Percentiles rank a stretch among this genome's conserved stretches.
These are phyloP conservation scores for Ichneumon xanthorius DNA, from an alignment of 2,888 invertebrate species.

Conservation along the genomic window DNA sequence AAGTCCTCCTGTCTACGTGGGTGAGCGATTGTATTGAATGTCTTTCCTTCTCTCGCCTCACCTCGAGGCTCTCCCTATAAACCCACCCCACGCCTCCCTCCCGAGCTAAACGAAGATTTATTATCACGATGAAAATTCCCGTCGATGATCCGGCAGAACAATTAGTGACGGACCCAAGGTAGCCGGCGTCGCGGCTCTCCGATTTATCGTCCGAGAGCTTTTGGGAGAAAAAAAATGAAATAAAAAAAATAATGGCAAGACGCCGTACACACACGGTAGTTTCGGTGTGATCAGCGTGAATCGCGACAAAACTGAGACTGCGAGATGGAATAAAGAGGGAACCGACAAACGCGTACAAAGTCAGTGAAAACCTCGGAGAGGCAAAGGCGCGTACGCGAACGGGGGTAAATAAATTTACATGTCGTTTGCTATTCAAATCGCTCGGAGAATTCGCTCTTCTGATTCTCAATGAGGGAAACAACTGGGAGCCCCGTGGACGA, in stretches of 20 bases:
- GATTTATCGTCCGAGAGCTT: constrained; percentile 64
- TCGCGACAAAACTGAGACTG: constrained; percentile 16
- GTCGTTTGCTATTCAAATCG: constrained; percentile 84
- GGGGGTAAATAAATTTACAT: constrained; percentile 79
- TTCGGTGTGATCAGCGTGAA: constrained; percentile 54
- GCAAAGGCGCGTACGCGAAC: constrained; percentile 23
- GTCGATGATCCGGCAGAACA: constrained; percentile 65
- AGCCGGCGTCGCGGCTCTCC: constrained; percentile 15
- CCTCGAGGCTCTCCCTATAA: constrained; percentile 21
- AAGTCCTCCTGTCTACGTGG: constrained; percentile 63
- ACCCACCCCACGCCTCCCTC: neutral
- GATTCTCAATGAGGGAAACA: constrained; percentile 80
- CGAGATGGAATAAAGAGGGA: constrained; percentile 13
- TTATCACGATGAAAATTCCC: constrained; percentile 57
- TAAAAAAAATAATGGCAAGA: neutral
- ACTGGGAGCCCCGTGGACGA: constrained; percentile 26
- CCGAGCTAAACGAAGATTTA: constrained; percentile 63
- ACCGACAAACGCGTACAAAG: constrained; percentile 46
- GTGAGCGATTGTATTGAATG: constrained; percentile 69
- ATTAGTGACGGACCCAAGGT: constrained; percentile 51
- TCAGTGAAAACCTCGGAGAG: constrained; percentile 17
- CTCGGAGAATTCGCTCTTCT: constrained; percentile 78
- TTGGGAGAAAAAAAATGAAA: neutral
- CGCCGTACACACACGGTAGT: constrained; percentile 27
- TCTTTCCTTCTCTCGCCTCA: constrained; percentile 58